Evolutionary conservation across 2,797 vertebrate species (phyloP), one percentile per base, ranked within the genome.

Genomic region (Acanthurus leucopareius): DNA sequence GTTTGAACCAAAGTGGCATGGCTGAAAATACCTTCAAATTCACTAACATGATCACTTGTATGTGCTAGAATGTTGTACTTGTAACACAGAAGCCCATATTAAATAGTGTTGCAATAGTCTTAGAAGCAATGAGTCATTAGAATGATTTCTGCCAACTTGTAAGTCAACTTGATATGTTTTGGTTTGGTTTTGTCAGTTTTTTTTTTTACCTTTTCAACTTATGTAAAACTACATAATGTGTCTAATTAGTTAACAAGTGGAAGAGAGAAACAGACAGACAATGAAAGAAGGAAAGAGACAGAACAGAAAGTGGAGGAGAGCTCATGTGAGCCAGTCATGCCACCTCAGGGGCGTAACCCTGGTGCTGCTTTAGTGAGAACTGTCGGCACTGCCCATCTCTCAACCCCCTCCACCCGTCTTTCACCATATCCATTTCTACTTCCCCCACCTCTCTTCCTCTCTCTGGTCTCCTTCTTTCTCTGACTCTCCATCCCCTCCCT

Each of bases 321-420:
- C 90, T 90, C 66, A 73, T 89, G 86, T 77, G 89, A 94, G 93
- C 94, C 89, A 90, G 95, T 93, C 78, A 25, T 90, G 86, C 93
- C 90, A 86, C 86, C 86, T 88, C 48, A 83, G 56, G 84, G 94
- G 91, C 56, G 88, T 88, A 90, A 89, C 81, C 42, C 63, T 78
- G 77, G 88, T 75, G 81, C 57, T 19, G 77, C 80, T 83, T 88
- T 65, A 80, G 84, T 87, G 91, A 83, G 87, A 87, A 82, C 68
- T 25, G 66, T 62, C 49, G 49, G 80, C 81, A 78, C 77, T 82
- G 86, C 86, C 86, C 78, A 22, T 86, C 88, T 86, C 84, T 84
- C 86, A 84, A 56, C 86, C 74, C 82, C 84, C 83, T 76, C 89
- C 79, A 57, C 87, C 84, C 81, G 10, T 73, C 82, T 83, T 74